These are phyloP conservation scores for Cataglyphis livida DNA, from an alignment of 2,888 invertebrate genomes.

Conservation along the genomic window DNA sequence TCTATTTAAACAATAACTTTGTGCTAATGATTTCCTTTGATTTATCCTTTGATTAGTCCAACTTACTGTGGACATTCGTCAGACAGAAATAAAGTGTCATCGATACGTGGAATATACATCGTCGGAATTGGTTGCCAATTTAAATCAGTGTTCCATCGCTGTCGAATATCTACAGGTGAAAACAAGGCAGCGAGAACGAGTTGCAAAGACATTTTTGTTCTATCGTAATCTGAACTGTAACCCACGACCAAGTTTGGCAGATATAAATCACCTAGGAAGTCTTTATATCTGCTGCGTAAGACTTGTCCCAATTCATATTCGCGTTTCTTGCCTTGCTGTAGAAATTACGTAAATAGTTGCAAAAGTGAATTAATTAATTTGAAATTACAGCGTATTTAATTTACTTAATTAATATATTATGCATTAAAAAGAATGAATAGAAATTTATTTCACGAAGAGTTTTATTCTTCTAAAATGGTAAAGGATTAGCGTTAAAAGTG, in stretches of 20 bases:
- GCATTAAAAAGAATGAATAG: neutral
- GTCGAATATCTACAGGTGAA: conserved; percentile 87
- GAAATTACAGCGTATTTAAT: neutral
- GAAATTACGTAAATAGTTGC: neutral
- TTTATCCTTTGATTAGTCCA: neutral
- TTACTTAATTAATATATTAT: neutral
- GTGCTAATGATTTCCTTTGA: neutral
- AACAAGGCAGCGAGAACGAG: conserved; percentile 90
- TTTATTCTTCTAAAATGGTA: neutral
- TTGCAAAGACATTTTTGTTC: conserved; percentile 91
- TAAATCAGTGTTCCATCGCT: conserved; percentile 87
- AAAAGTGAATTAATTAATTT: neutral
- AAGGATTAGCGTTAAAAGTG: neutral
- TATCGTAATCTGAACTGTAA: conserved; percentile 89
- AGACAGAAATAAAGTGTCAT: conserved; percentile 72
- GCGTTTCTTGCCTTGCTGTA: conserved; percentile 87
- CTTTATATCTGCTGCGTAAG: conserved; percentile 85
- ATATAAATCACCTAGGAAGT: conserved; percentile 86
- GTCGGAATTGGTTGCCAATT: conserved; percentile 91
- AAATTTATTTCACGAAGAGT: neutral
- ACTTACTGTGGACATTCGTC: conserved; percentile 75
- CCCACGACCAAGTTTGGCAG: conserved; percentile 81
- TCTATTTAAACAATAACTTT: neutral
- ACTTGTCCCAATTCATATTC: conserved; percentile 86
- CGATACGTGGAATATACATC: conserved; percentile 52